Evolutionary conservation across 2,113 vertebrate genomes (phyloP), one percentile per base, ranked within the genome.

Genomic region (Columba livia): DNA sequence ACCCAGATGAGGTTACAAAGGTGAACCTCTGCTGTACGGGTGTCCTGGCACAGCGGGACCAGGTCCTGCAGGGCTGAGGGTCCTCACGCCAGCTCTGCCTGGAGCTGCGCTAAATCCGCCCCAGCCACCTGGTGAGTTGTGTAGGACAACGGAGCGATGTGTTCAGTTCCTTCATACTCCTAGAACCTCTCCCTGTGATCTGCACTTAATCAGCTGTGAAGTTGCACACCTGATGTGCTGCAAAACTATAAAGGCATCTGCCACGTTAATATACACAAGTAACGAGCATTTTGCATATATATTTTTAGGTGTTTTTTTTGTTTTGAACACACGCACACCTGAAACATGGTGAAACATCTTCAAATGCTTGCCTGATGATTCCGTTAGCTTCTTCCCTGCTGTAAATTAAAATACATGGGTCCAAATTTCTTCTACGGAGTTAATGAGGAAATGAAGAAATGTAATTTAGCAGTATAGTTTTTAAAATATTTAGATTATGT

Each of bases 41-140:
- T 40, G 7, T 25, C 40, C 34, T 29, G 32, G 44, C 58, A 29
- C 40, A 44, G 3, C 0, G 10, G 29, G 62, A 11, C 62, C 1
- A 2, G 53, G 17, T 61, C 71, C 66, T 62, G 34, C 71, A 29
- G 0, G 3, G 40, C 67, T 24, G 7, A 4, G n/a, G 60, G 19
- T 31, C 66, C 67, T 65, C 50, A n/a, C 31, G n/a, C 72, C 74
- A 61, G 25, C 79, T 44, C 51, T 71, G 79, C 69, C 79, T 20
- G 13, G 40, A 66, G 40, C 34, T 34, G 25, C 2, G 1, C 47
- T 24, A 23, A 31, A 28, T 15, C 58, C 36, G n/a, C 8, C 11
- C 29, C 69, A 34, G 15, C 2, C 0, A 31, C 15, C 1, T 3
- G 14, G 50, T 21, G 36, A 29, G 60, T 7, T 47, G 54, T 2